Evolutionary conservation across 64 coral and sea anemone species (phyloP).

Genomic region (Montipora capricornis): DNA sequence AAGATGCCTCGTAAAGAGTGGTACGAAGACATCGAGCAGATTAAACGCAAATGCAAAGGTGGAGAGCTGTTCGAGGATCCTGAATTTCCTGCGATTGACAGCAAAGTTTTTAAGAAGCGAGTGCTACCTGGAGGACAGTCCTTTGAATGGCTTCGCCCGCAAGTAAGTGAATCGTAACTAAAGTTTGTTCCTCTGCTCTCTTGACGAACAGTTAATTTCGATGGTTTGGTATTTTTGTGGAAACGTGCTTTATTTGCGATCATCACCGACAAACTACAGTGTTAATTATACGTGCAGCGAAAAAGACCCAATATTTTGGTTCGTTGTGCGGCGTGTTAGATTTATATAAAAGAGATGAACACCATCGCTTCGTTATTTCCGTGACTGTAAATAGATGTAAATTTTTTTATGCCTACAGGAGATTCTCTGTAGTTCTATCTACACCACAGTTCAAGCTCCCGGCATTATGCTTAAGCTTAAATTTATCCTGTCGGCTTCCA

Average conservation of each 20-base stretch:
- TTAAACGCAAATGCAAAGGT: not conserved
- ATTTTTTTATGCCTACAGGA: not conserved
- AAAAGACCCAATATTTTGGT: not conserved
- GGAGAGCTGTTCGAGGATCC: conserved; percentile 10
- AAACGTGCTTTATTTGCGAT: conserved; percentile 8
- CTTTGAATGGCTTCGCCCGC: conserved; percentile 33
- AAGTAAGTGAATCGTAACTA: not conserved
- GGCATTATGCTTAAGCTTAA: no score
- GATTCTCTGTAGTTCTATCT: not conserved
- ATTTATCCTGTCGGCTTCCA: not conserved
- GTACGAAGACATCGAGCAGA: conserved; percentile 10
- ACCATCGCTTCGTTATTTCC: not conserved
- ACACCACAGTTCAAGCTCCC: no score
- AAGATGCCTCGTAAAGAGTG: conserved; percentile 43
- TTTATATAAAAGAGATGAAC: not conserved
- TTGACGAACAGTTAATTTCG: not conserved
- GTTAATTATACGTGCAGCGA: not conserved
- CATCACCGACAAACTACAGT: not conserved
- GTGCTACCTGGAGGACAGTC: conserved; percentile 43
- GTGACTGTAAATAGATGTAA: not conserved
- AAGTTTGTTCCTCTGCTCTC: not conserved
- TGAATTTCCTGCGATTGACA: conserved; percentile 38
- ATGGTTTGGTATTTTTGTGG: not conserved
- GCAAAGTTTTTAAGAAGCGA: conserved; percentile 52
- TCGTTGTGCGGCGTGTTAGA: no score